Evolutionary conservation across 2,888 invertebrate genomes (phyloP), one percentile per base, ranked within the genome.

Genomic region (Limnephilus lunatus): DNA sequence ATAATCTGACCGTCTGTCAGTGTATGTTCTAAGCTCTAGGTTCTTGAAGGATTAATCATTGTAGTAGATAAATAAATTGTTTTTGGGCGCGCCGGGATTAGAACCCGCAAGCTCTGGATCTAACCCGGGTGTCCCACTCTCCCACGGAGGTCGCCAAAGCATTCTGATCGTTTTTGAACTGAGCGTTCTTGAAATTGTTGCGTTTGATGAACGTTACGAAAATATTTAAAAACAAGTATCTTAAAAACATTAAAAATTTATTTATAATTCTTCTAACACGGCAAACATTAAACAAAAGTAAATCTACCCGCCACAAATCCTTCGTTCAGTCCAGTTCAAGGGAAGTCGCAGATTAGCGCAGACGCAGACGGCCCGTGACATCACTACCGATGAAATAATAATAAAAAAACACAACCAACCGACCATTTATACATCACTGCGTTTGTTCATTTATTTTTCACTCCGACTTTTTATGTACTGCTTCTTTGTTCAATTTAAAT

Each of bases 341-440:
- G 88, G 88, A 88, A 88, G 88, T 88, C 88, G 31, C 68, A 35
- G 31, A 88, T 88, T 88, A 80, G 80, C 35, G 80, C 68, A 68
- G 68, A 68, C 68, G 25, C 68, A 68, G 68, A 68, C 68, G 25
- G 86, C 30, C 68, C 88, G 88, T 88, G 88, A 88, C 88, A 80
- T 15, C 35, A 53, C 88, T 32, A 68, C 88, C 14, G 80, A 80
- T 88, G 35, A 88, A 15, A 88, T 35, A 15, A 88, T 35, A 15
- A 68, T 39, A 39, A 68, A 53, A 68, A 68, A 68, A 68, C 9
- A 68, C 86, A 44, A 44, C 32, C 88, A 15, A 30, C 25, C 68
- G 68, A 68, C 68, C 9, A 68, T 68, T 68, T 53, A 19, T 68
- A 68, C 68, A 68, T 68, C 68, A 68, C n/a, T 68, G 32, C 80